phyloP scores from a whole-genome alignment of 23 tunicate genomes.

The Clavelina lepadiformis region DNA sequence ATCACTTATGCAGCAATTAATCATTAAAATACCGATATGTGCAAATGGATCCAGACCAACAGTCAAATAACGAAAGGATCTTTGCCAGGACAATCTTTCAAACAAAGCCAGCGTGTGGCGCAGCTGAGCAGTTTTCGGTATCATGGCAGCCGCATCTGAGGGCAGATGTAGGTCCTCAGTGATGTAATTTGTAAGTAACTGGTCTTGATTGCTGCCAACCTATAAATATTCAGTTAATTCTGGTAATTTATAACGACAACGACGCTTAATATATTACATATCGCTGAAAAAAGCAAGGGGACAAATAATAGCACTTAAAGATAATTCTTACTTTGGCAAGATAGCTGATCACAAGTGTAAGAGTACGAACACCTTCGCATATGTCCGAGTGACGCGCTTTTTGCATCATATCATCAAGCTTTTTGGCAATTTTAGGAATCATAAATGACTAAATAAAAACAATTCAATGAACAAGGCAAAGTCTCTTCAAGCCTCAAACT shows the following conservation, averaged over 20 bases:
- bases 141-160: slow-evolving; percentile 13
- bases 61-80: slow-evolving; percentile 14
- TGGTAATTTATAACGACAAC: too few species aligned
- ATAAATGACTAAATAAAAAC: slow-evolving; percentile 33
- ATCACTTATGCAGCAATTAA: too few species aligned
- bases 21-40: too few species aligned
- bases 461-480: neutral
- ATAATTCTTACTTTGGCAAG: slow-evolving; percentile 65
- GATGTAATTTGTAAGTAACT: neutral
- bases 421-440: slow-evolving; percentile 15
- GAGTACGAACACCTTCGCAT: slow-evolving; percentile 63
- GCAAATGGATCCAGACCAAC: slow-evolving; percentile 28
- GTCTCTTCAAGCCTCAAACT: neutral
- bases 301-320: too few species aligned
- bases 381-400: slow-evolving; percentile 14
- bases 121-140: slow-evolving; percentile 38
- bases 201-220: slow-evolving; percentile 9
- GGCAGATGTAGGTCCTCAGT: slow-evolving; percentile 35
- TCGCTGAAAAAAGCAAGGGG: too few species aligned
- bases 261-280: too few species aligned
- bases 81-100: slow-evolving; percentile 47
- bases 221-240: too few species aligned
- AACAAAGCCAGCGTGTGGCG: slow-evolving; percentile 52
- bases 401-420: slow-evolving; percentile 14
- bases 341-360: slow-evolving; percentile 44